Conservation (phyloP, 53 echinoderm and acorn worm genomes). For the Echinarachnius parma region DNA sequence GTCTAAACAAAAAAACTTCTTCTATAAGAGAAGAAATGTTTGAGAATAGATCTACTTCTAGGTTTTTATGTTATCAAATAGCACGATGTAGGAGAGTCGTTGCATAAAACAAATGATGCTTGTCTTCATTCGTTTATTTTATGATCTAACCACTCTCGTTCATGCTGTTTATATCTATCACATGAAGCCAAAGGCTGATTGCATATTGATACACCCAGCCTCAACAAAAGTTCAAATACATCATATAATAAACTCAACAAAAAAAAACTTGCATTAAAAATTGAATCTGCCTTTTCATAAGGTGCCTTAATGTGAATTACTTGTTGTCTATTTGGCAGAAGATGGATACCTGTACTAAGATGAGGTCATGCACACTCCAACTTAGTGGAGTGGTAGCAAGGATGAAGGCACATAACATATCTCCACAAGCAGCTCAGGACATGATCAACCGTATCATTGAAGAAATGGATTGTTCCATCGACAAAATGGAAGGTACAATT, state of each 20-base stretch:
- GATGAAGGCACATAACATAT: constrained; percentile 23
- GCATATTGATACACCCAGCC: not conserved
- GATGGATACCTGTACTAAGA: constrained; percentile 1
- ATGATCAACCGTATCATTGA: constrained; percentile 18
- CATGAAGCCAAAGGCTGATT: not conserved
- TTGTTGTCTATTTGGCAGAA: not conserved
- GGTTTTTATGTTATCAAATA: constrained; percentile 11
- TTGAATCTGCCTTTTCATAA: not conserved
- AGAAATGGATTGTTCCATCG: constrained; percentile 26
- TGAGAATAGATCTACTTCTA: constrained; percentile 11
- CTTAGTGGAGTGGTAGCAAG: constrained; percentile 28
- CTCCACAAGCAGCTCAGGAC: constrained; percentile 21
- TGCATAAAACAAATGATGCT: constrained; percentile 1
- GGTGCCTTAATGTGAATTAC: not conserved
- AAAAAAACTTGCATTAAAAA: not conserved
- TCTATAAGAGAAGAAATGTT: constrained; percentile 14
- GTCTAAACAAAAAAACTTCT: constrained; percentile 5
- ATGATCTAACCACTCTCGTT: constrained; percentile 10
- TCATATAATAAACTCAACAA: constrained; percentile 8
- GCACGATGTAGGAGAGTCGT: not conserved
- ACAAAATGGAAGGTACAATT: constrained; percentile 23
- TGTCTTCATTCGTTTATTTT: constrained; percentile 8
- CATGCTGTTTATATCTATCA: not conserved
- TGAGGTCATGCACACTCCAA: constrained; percentile 1
- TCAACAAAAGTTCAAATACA: constrained; percentile 13